Percentiles rank a stretch among this genome's conserved stretches.
These are phyloP conservation scores for Parnassius mnemosyne DNA, from an alignment of 2,888 invertebrate species.

Conservation along the genomic window DNA sequence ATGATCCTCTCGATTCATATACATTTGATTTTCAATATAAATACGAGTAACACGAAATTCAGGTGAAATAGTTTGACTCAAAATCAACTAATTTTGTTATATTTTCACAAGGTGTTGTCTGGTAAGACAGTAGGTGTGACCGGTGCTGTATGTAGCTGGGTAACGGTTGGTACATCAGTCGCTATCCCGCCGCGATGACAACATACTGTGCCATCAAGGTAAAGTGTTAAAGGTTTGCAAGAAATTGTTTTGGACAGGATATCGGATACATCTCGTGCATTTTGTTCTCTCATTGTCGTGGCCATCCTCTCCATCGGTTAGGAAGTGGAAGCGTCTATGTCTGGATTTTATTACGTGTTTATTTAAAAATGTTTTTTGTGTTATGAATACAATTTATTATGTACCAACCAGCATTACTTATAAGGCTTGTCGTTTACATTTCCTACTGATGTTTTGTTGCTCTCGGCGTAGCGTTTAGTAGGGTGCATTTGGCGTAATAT, in stretches of 20 bases:
- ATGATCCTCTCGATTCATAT: slow-evolving; percentile 66
- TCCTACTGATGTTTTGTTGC: slow-evolving; percentile 75
- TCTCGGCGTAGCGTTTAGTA: slow-evolving; percentile 72
- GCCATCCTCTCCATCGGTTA: slow-evolving; percentile 68
- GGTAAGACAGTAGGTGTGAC: slow-evolving; percentile 79
- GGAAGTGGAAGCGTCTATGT: slow-evolving; percentile 71
- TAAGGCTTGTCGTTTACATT: slow-evolving; percentile 67
- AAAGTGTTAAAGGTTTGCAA: slow-evolving; percentile 76
- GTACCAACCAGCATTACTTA: slow-evolving; percentile 2
- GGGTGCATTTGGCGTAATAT: slow-evolving; percentile 72
- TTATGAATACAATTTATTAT: background rate
- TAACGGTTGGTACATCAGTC: slow-evolving; percentile 70
- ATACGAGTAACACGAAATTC: slow-evolving; percentile 53
- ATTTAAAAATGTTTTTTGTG: slow-evolving; percentile 36
- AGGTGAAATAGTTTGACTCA: slow-evolving; percentile 71
- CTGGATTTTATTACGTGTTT: slow-evolving; percentile 23
- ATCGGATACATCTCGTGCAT: slow-evolving; percentile 62
- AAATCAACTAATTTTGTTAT: slow-evolving; percentile 80
- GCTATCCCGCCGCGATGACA: slow-evolving; percentile 63
- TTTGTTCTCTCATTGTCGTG: slow-evolving; percentile 68
- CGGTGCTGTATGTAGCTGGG: slow-evolving; percentile 71
- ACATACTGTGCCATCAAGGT: slow-evolving; percentile 63
- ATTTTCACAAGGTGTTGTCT: slow-evolving; percentile 81
- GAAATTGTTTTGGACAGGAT: slow-evolving; percentile 64
- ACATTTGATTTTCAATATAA: slow-evolving; percentile 56